phyloP scores from a whole-genome alignment of 2,888 invertebrate species.

The Alentia gelatinosa region DNA sequence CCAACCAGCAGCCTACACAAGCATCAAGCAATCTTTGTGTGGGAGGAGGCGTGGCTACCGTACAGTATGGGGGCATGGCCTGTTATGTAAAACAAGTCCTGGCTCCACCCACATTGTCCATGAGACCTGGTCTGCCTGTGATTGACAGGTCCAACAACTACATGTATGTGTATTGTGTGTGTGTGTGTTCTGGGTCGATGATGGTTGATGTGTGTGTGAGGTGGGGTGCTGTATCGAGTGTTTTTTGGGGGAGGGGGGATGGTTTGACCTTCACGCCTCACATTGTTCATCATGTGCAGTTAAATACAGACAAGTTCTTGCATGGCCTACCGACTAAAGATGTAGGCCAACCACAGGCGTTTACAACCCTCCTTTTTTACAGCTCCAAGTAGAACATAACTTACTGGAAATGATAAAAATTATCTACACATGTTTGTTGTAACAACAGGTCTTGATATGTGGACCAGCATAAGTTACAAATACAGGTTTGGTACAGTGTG shows the following conservation, averaged over 20 bases:
- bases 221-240: not conserved
- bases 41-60: slow-evolving; percentile 31
- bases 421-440: not conserved
- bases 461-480: not conserved
- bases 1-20: not conserved
- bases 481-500: not conserved
- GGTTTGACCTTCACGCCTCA: not conserved
- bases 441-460: not conserved
- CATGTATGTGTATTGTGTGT: not conserved
- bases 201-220: not conserved
- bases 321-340: not conserved
- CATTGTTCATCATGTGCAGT: not conserved
- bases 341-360: not conserved
- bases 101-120: not conserved
- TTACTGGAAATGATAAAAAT: not conserved
- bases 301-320: not conserved
- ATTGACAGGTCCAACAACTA: not conserved
- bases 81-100: not conserved
- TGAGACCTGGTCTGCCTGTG: not conserved
- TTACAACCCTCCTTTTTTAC: not conserved
- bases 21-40: slow-evolving; percentile 22
- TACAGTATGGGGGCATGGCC: slow-evolving; percentile 5
- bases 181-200: not conserved
- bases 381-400: not conserved
- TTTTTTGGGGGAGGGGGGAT: not conserved